phyloP scores from a whole-genome alignment of 2,113 vertebrate species.

The Chloropsis hardwickii region DNA sequence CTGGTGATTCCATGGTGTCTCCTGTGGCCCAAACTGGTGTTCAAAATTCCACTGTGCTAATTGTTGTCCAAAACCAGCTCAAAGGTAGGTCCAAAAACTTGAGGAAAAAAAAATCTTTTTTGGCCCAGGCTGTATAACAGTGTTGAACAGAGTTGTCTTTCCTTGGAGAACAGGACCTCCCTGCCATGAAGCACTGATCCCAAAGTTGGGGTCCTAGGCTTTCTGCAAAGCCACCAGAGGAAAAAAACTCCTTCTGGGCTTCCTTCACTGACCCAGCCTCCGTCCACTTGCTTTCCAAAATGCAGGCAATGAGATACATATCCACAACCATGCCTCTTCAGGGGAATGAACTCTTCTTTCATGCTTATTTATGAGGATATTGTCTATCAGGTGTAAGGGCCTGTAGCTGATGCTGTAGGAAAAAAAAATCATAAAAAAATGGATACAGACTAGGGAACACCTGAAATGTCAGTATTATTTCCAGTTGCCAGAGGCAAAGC shows the following conservation, averaged over 20 bases:
- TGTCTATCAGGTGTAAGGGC: background rate
- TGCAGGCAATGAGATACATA: background rate
- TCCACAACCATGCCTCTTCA: background rate
- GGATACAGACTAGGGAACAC: background rate
- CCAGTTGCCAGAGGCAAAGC: background rate
- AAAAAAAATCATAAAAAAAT: slow-evolving; percentile 4
- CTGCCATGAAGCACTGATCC: background rate
- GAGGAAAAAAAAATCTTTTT: background rate
- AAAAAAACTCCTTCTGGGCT: background rate
- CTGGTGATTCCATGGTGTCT: background rate
- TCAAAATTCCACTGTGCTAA: background rate
- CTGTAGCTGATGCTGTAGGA: slow-evolving; percentile 16
- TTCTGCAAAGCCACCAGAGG: background rate
- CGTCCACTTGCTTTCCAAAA: background rate
- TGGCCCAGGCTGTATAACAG: fast-evolving
- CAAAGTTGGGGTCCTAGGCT: fast-evolving
- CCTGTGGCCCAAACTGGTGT: background rate
- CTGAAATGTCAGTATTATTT: slow-evolving; percentile 36
- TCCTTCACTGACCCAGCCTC: background rate
- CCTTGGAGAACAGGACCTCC: background rate
- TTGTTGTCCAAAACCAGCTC: background rate
- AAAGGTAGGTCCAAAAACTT: background rate
- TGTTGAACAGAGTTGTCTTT: background rate
- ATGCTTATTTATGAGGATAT: background rate
- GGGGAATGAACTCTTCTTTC: background rate